Evolutionary conservation across 2,888 invertebrate genomes (phyloP), one percentile per base, ranked within the genome.

Genomic region (Amphipyra tragopoginis): DNA sequence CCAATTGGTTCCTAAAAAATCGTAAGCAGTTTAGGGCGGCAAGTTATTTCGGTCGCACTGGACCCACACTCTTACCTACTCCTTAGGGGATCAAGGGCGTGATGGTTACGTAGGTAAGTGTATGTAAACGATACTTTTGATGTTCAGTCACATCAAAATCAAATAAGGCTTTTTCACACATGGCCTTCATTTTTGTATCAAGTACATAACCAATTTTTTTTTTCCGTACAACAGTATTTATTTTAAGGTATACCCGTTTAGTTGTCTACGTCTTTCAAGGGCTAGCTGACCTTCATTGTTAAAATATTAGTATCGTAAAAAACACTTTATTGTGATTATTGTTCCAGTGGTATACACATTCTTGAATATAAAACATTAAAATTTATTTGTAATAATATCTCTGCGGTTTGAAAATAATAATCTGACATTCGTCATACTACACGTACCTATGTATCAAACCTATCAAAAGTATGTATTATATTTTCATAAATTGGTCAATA

Each of bases 131-230:
- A 72, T 53, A 65, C 52, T 36, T 51, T 48, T 15, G 21, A 52
- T 65, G 44, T 49, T 64, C 72, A 45, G 34, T 53, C 51, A 42
- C 39, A 52, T 50, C 33, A 52, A 50, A 7, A 65, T 50, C 52
- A 72, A 54, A 48, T 54, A 65, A 54, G 15, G 47, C 34, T 49
- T 10, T 50, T 40, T 1, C 14, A 33, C 29, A 44, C n/a, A 15
- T 15, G 36, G 10, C 59, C 59, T 72, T 65, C 43, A 48, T 11
- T 48, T 52, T 33, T 39, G 36, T 55, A 53, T 72, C 72, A 33
- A 54, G 54, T 15, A 66, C 44, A 29, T 13, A 56, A 55, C n/a
- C n/a, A n/a, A n/a, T n/a, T 47, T 48, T 58, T 71, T 69, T 59
- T 51, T 21, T 38, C 15, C 34, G 43, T 52, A 59, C 34, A 48